These are phyloP conservation scores for Hippocampus barbouri DNA, from an alignment of 2,113 vertebrate genomes.

Conservation along the genomic window DNA sequence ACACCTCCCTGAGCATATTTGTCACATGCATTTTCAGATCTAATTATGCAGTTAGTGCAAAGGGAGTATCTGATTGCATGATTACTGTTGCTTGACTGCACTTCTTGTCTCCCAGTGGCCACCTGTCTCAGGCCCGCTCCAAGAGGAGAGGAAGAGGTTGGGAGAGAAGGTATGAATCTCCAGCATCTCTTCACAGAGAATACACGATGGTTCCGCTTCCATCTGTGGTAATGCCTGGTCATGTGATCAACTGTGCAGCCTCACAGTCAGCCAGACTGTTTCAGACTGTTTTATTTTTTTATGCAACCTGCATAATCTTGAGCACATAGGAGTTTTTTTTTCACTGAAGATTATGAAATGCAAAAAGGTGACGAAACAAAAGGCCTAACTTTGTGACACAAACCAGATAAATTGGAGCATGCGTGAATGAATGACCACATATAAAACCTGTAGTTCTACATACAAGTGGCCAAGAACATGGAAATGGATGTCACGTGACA, in stretches of 20 bases:
- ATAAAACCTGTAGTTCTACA: slow-evolving; percentile 5
- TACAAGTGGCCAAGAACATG: neutral
- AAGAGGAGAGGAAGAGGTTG: slow-evolving; percentile 31
- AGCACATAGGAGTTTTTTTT: slow-evolving; percentile 59
- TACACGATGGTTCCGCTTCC: slow-evolving; percentile 26
- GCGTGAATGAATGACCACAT: slow-evolving; percentile 21
- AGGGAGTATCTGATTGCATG: slow-evolving; percentile 67
- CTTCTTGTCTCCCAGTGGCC: slow-evolving; percentile 60
- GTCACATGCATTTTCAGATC: slow-evolving; percentile 34
- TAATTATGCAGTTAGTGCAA: slow-evolving; percentile 59
- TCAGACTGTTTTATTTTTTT: neutral
- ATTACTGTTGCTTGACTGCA: slow-evolving; percentile 65
- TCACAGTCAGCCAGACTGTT: slow-evolving; percentile 30
- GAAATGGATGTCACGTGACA: neutral
- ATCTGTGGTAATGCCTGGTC: slow-evolving; percentile 37
- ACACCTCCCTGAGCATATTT: slow-evolving; percentile 2
- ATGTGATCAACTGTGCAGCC: slow-evolving; percentile 46
- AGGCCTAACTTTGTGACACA: slow-evolving; percentile 57
- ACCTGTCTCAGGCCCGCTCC: slow-evolving; percentile 61
- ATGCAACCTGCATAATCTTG: slow-evolving; percentile 46
- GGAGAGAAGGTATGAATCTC: slow-evolving; percentile 14
- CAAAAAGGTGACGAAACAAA: slow-evolving; percentile 52
- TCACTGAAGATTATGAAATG: slow-evolving; percentile 57
- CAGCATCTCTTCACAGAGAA: slow-evolving; percentile 14
- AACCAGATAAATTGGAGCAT: slow-evolving; percentile 54